Conservation (phyloP, 2,888 invertebrate genomes). For the Leucania comma region DNA sequence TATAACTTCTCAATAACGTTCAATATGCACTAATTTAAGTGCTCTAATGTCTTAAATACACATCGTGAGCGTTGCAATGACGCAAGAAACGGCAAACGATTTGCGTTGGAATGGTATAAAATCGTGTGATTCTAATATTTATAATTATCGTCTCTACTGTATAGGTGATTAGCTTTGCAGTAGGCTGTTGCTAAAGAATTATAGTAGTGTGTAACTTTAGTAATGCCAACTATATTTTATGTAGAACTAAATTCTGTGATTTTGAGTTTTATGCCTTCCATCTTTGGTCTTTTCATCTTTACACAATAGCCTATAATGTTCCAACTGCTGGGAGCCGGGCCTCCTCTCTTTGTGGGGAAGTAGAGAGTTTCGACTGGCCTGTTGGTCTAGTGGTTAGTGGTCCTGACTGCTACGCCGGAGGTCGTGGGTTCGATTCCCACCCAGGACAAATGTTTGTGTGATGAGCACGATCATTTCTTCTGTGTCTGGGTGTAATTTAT, state of each 20-base stretch:
- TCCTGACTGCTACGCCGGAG: no score
- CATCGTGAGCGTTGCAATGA: constrained; percentile 20
- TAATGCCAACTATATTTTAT: constrained; percentile 1
- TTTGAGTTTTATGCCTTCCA: background rate
- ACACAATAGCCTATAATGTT: no score
- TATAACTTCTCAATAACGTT: constrained; percentile 16
- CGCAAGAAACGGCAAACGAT: constrained; percentile 27
- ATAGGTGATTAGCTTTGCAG: constrained; percentile 7
- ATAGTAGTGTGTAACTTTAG: background rate
- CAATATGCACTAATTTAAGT: constrained; percentile 9
- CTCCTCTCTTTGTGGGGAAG: no score
- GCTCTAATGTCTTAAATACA: constrained; percentile 41
- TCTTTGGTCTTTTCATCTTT: background rate
- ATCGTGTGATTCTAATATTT: constrained; percentile 53
- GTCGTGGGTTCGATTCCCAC: no score
- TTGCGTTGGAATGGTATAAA: constrained; percentile 40
- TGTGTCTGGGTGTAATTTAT: no score
- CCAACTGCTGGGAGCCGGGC: no score
- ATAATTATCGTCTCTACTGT: constrained; percentile 31
- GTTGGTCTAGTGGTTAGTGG: no score
- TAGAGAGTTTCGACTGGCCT: no score
- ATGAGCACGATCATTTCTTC: no score
- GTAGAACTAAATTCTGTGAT: background rate
- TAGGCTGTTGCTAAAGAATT: constrained; percentile 5
- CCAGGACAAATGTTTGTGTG: no score